A percentile compares a stretch with the other conserved stretches of the same genome.
Conservation (phyloP, 2,797 vertebrate species). For the Sebastes taczanowskii region DNA sequence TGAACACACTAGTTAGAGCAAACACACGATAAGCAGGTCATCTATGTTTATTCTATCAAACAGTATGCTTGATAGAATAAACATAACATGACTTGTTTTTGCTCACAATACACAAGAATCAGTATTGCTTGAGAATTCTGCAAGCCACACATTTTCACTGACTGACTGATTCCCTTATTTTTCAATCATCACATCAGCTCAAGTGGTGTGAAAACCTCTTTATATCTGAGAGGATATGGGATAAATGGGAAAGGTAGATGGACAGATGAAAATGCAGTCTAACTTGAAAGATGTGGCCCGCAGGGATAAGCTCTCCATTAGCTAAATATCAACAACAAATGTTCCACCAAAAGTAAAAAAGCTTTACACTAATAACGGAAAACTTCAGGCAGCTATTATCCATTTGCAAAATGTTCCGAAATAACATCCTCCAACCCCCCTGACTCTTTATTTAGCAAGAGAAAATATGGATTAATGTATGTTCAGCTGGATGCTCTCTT, state of each 20-base stretch:
- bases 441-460: not conserved
- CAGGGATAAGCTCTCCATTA: not conserved
- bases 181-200: not conserved
- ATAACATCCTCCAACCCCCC: not conserved
- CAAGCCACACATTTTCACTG: not conserved
- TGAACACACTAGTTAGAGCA: not conserved
- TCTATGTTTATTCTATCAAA: not conserved
- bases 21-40: not conserved
- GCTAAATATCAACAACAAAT: not conserved
- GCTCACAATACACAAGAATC: not conserved
- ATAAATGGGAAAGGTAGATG: not conserved
- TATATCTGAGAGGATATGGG: not conserved
- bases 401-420: not conserved
- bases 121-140: not conserved
- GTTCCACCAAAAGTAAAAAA: not conserved
- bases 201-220: not conserved
- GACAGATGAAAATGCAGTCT: not conserved
- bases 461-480: not conserved
- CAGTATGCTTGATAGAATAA: not conserved
- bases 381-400: not conserved
- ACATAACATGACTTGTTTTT: not conserved
- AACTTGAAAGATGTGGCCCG: not conserved
- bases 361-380: no score
- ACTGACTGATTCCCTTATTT: not conserved
- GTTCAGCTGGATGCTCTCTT: not conserved